These are phyloP conservation scores for Eristalinus sepulchralis DNA, from an alignment of 2,888 invertebrate genomes.

Conservation along the genomic window DNA sequence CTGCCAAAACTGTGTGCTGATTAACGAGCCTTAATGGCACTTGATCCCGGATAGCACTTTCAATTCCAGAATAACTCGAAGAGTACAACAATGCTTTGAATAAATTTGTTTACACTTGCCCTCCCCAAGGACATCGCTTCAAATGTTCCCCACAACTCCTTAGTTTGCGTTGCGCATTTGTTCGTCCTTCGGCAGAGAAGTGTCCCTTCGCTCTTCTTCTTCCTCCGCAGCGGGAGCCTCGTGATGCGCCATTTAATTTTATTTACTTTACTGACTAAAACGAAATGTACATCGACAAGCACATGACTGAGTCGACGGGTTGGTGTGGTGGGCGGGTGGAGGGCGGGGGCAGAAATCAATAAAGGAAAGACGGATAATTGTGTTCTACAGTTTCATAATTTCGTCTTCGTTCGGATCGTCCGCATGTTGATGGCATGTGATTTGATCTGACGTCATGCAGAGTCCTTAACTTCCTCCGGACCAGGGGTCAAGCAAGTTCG, in stretches of 20 bases:
- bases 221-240: neutral
- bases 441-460: neutral
- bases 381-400: neutral
- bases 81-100: constrained; percentile 6
- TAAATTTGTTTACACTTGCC: constrained; percentile 28
- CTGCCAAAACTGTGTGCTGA: neutral
- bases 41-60: constrained; percentile 23
- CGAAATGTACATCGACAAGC: constrained; percentile 5
- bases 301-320: neutral
- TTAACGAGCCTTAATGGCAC: constrained; percentile 6
- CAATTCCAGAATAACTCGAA: constrained; percentile 6
- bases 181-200: neutral
- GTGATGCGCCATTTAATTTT: constrained; percentile 50
- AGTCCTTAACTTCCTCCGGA: neutral
- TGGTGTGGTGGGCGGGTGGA: neutral
- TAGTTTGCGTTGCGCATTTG: neutral
- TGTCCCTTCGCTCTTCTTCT: neutral
- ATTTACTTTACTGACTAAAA: constrained; percentile 35
- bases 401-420: neutral
- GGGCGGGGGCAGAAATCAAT: constrained; percentile 11
- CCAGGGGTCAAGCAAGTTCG: neutral
- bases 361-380: constrained; percentile 14
- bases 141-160: neutral
- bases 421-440: neutral
- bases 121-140: neutral